Evolutionary conservation across 2,888 invertebrate genomes (phyloP), one percentile per base, ranked within the genome.

Genomic region (Cryptus viduatorius): DNA sequence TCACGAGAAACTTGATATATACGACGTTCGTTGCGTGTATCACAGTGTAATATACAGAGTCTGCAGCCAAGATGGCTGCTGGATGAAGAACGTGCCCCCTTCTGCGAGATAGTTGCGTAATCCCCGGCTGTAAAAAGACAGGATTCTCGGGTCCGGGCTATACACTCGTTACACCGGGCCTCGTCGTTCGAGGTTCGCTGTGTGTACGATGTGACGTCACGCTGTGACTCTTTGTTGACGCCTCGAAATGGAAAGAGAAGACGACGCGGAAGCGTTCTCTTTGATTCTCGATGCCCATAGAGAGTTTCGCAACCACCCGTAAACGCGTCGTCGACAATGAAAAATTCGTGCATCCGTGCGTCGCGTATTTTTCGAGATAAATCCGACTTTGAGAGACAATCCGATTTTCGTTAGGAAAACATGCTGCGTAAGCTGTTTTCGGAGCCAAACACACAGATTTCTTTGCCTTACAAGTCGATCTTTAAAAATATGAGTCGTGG

Each of bases 51-150:
- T 75, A 50, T 31, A 61, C 59, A 44, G 31, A 37, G 46, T 68
- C 46, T 46, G 68, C 78, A 68, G 67, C 44, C 76, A 83, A 80
- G 68, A 80, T 83, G 83, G 80, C 67, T 37, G 59, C 59, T 48
- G 56, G 42, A 79, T 76, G 69, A 64, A 53, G 19, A 76, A 76
- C 29, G 46, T 46, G 37, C 56, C 68, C 59, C 69, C 42, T 71
- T 48, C 72, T 68, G 79, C 31, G 59, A 67, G 24, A 50, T 64
- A 16, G 44, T 83, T 83, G 56, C 72, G 80, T 77, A 80, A 80
- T 80, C 50, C 29, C 8, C 19, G 48, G 46, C 53, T 68, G 75
- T 69, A 64, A 75, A 68, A 80, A 64, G 71, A 79, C 79, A 76
- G 65, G 71, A 61, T 71, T 59, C 64, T 76, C 67, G 67, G 53